Base-by-base conservation (phyloP, 2,888 invertebrate species). In the Polydrusus cervinus region DNA sequence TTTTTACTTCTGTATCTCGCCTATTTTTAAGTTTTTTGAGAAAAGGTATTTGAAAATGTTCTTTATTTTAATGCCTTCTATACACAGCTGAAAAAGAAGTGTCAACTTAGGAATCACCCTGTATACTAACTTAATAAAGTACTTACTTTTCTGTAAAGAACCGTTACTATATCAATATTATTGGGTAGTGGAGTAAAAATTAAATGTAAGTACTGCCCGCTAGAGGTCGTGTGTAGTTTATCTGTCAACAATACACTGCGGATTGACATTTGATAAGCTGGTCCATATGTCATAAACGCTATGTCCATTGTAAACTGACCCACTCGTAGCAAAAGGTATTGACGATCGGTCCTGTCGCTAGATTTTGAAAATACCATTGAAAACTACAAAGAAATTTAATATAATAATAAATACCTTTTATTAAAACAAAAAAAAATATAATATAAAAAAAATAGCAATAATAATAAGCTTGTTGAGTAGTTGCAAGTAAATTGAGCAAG, bases 201-300 rank as follows among this genome's bases (percentile, higher is more conserved):
- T 60, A 95, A 87, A 84, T 95, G 94, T 77, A 95, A 86, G 82
- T 94, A 94, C 83, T 94, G 93, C 14, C 95, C 94, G n/a, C 91
- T 90, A 49, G 89, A 88, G 73, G 92, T 92, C 76, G 92, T 92
- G 81, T 95, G 94, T 71, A 94, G 90, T 85, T 94, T 94, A 84
- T 95, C 95, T 0, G 93, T 92, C 43, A 95, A 85, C 72, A 91
- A 89, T 68, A 93, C 84, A 16, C 90, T 90, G 55, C 91, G 91
- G 0, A 93, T 84, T 20, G 91, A 91, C 75, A 94, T 89, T 86
- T 95, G 95, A 47, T 94, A 87, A 0, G 94, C 94, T 0, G 94
- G 93, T 0, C 95, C 95, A 84, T 90, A 94, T 78, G 92, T 91
- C 92, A 95, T 94, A 34, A 93, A 87, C 0, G 95, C 94, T 65